Evolutionary conservation across 2,797 vertebrate genomes (phyloP), one percentile per base, ranked within the genome.

Genomic region (Erethizon dorsatum): DNA sequence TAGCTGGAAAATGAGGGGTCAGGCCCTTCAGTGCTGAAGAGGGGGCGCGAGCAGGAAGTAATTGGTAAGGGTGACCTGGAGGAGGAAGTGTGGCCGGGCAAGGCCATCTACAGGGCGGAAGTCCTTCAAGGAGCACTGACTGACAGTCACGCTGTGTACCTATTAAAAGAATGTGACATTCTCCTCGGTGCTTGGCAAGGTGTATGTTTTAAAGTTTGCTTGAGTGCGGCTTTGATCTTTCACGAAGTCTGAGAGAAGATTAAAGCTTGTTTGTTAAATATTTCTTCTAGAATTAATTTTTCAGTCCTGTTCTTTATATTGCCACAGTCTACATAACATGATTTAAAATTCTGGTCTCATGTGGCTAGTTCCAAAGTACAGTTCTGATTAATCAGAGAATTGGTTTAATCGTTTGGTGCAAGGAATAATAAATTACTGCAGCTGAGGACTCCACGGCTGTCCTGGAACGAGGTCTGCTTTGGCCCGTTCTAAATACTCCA

Each of bases 311-410:
- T 98, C 95, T 97, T 97, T 91, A 54, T 95, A 97, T 61, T 92
- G 67, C 67, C 96, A 52, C 80, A 94, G 83, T 50, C 65, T 0
- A 0, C 50, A 79, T 52, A 96, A 52, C 88, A 67, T 63, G 84
- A 98, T 98, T 98, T 98, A 98, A 98, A 98, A 98, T 98, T 98
- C 98, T 91, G 84, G 96, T 98, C 98, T 98, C 97, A 97, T 89
- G 97, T 0, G 10, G 89, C 90, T 93, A 86, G 95, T 98, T 98
- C 90, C 91, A 98, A 98, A 97, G 95, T 96, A 97, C 2, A 9
- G 63, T 97, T 98, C 96, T 98, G 98, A 98, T 98, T 98, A 98
- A 98, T 98, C 97, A 98, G 96, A 98, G 98, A 98, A 98, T 97
- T 97, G 94, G 97, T 98, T 98, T 98, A 98, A 98, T 98, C 79